Evolutionary conservation across 2,888 invertebrate genomes (phyloP).

Genomic region (Odontocerum albicorne): DNA sequence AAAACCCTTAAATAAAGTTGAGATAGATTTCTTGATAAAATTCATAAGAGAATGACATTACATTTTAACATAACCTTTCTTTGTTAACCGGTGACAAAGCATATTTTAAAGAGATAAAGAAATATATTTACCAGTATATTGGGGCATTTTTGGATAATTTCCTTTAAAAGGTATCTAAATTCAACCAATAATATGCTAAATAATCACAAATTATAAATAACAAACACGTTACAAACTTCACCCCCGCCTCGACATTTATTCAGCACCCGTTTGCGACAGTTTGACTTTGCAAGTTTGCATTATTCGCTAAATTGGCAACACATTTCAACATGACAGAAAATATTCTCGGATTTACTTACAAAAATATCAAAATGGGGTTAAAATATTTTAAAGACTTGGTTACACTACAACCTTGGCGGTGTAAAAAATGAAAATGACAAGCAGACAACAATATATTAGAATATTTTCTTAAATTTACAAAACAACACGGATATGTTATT

Average conservation of each 20-base stretch:
- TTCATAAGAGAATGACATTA: constrained; percentile 29
- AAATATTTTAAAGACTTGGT: too few species aligned
- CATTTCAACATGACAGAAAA: too few species aligned
- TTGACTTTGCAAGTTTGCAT: not conserved
- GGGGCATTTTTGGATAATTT: constrained; percentile 19
- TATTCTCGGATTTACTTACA: too few species aligned
- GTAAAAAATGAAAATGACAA: too few species aligned
- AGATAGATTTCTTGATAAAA: not conserved
- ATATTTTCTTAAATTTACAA: too few species aligned
- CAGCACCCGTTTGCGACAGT: not conserved
- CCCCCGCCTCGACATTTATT: not conserved
- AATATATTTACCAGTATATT: constrained; percentile 23
- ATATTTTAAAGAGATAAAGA: constrained; percentile 12
- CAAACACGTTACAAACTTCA: not conserved
- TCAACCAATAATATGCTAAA: not conserved
- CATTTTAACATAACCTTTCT: constrained; percentile 33
- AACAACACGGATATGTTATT: too few species aligned
- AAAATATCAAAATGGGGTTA: too few species aligned
- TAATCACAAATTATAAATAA: constrained; percentile 8
- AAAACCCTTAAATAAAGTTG: too few species aligned
- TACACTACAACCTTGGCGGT: too few species aligned
- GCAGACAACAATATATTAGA: too few species aligned
- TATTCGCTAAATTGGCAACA: too few species aligned
- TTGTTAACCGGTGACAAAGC: constrained; percentile 28
- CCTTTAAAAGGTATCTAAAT: not conserved